phyloP scores from a whole-genome alignment of 2,888 invertebrate species.

The Oligia fasciuncula region DNA sequence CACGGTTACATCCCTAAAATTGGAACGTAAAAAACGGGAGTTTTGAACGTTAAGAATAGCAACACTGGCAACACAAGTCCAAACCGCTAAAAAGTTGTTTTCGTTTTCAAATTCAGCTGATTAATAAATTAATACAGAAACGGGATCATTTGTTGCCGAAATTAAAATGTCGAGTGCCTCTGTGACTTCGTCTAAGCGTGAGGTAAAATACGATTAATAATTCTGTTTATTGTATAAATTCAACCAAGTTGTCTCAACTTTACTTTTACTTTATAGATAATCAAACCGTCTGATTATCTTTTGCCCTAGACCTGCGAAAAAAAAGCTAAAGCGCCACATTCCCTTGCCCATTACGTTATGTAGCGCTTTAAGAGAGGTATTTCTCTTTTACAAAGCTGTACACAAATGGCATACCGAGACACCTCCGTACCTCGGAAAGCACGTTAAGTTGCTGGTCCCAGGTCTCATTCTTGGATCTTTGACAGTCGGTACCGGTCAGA shows the following conservation, averaged over 20 bases:
- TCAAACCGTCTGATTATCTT: too few species aligned
- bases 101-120: background rate
- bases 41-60: constrained; percentile 16
- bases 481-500: too few species aligned
- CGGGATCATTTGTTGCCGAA: too few species aligned
- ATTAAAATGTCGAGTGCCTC: constrained; percentile 61
- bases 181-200: constrained; percentile 73
- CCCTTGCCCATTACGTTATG: background rate
- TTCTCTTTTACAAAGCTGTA: background rate
- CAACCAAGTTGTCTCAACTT: background rate
- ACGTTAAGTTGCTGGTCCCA: too few species aligned
- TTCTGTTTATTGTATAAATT: background rate
- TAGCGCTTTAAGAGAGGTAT: background rate
- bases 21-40: background rate
- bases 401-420: background rate
- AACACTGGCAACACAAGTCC: constrained; percentile 31
- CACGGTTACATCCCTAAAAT: background rate
- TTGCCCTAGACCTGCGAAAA: too few species aligned
- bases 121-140: background rate
- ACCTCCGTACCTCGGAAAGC: too few species aligned
- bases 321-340: background rate
- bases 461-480: too few species aligned
- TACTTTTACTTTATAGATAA: too few species aligned
- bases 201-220: constrained; percentile 64
- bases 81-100: constrained; percentile 30